phyloP scores from a whole-genome alignment of 2,797 vertebrate species.

The Poeciliopsis infans region DNA sequence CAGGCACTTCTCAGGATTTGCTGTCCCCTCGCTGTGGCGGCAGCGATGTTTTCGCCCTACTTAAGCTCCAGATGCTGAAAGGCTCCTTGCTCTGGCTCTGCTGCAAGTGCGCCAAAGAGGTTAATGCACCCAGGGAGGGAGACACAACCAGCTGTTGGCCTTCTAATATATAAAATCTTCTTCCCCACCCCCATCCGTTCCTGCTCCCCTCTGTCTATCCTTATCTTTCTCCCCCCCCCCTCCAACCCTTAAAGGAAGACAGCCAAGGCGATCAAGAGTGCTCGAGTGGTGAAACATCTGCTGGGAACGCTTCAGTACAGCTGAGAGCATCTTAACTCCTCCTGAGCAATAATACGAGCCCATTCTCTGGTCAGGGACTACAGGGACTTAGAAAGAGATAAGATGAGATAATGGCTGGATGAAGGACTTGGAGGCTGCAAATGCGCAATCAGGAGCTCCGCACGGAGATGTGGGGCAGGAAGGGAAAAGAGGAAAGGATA shows the following conservation, averaged over 20 bases:
- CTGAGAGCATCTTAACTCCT: slow-evolving; percentile 78
- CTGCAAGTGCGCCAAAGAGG: slow-evolving; percentile 88
- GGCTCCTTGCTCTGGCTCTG: slow-evolving; percentile 91
- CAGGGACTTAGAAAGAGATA: slow-evolving; percentile 76
- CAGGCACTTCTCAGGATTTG: slow-evolving; percentile 83
- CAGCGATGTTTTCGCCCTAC: slow-evolving; percentile 85
- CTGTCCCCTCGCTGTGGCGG: slow-evolving; percentile 74
- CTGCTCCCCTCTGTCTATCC: slow-evolving; percentile 52
- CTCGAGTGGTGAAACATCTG: slow-evolving; percentile 77
- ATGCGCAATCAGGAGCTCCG: slow-evolving; percentile 70
- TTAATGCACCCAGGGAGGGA: slow-evolving; percentile 95
- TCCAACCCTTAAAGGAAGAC: slow-evolving; percentile 63
- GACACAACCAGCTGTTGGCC: slow-evolving; percentile 95
- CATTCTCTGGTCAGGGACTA: slow-evolving; percentile 63
- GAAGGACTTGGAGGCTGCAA: slow-evolving; percentile 68
- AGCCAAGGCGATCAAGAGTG: slow-evolving; percentile 61
- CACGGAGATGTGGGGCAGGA: slow-evolving; percentile 42
- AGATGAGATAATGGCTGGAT: slow-evolving; percentile 78
- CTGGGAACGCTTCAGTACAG: slow-evolving; percentile 67
- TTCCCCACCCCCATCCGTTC: slow-evolving; percentile 47
- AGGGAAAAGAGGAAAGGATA: slow-evolving; percentile 30
- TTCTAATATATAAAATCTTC: slow-evolving; percentile 91
- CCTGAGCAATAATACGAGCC: slow-evolving; percentile 67
- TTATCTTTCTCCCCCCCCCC: slow-evolving; percentile 51
- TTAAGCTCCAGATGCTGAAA: slow-evolving; percentile 90